Conservation (phyloP, 2,113 vertebrate species). For the Lophochroa leadbeateri region DNA sequence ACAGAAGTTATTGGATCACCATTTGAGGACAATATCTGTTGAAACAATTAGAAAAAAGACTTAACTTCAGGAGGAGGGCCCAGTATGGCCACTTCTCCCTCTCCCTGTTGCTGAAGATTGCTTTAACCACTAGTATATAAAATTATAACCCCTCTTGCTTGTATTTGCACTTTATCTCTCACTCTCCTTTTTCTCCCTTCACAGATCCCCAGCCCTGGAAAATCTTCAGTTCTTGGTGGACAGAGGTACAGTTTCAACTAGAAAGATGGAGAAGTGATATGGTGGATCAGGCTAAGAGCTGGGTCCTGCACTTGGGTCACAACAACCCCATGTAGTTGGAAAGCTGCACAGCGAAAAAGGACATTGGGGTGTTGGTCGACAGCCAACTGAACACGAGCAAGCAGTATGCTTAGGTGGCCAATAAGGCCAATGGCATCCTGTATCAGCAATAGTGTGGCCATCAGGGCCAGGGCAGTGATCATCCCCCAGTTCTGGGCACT, state of each 20-base stretch:
- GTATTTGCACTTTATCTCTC: not conserved
- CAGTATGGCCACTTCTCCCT: not conserved
- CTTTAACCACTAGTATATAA: not conserved
- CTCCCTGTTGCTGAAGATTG: not conserved
- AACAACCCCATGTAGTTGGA: not conserved
- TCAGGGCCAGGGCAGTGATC: not conserved
- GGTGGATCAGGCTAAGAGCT: not conserved
- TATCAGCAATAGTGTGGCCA: not conserved
- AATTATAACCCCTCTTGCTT: not conserved
- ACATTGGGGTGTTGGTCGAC: fast-evolving
- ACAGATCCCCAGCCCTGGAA: not conserved
- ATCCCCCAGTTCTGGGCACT: not conserved
- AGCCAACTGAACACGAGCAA: not conserved
- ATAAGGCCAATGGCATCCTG: not conserved
- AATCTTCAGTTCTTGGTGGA: not conserved
- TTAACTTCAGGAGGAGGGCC: not conserved
- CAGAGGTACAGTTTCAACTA: not conserved
- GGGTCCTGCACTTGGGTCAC: not conserved
- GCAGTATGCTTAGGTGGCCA: not conserved
- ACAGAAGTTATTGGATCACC: not conserved
- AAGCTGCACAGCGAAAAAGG: fast-evolving
- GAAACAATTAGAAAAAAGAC: not conserved
- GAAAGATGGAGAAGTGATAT: not conserved
- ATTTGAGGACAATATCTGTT: not conserved
- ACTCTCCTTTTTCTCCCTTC: not conserved